Evolutionary conservation across 2,113 vertebrate species (phyloP), one percentile per base, ranked within the genome.

Genomic region (Beaufortia kweichowensis): DNA sequence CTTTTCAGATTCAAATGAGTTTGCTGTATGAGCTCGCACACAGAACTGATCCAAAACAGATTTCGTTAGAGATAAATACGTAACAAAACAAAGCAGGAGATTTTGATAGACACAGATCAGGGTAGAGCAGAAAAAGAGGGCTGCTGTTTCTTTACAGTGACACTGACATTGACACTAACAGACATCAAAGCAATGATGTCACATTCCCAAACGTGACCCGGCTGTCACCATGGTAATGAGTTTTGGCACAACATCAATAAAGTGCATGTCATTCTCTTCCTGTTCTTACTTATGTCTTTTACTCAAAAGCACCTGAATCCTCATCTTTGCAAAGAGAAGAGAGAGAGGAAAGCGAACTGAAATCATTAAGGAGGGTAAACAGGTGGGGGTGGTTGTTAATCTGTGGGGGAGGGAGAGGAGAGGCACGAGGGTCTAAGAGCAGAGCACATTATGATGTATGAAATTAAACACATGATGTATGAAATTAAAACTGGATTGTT

Each of bases 401-500:
- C 35, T 61, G 21, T 26, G 12, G 12, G 26, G 61, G 7, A 2
- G 7, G 19, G 43, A 11, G 31, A 19, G 41, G 24, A 75, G 60
- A 63, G 14, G 0, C 24, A 56, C 23, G 28, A 50, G 59, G 31
- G 46, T 62, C 29, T 15, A 69, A 62, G 65, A 55, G 63, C 56
- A 41, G 31, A 19, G 57, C 63, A 50, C 62, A 65, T 64, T 50
- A 55, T 33, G 75, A 60, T 33, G 66, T 71, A 72, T 64, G 12
- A 75, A 60, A n/a, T n/a, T n/a, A n/a, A n/a, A n/a, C n/a, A n/a
- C n/a, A 55, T 33, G 75, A 60, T 33, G 66, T 71, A 72, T 64
- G 12, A 75, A 60, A 77, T 74, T 77, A 79, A 62, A 84, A 76
- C 65, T 75, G 35, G 74, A 76, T 69, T 80, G 76, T 78, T 75